Base-by-base conservation (phyloP, 1,140 invertebrate species). In the Acromyrmex echinatior region DNA sequence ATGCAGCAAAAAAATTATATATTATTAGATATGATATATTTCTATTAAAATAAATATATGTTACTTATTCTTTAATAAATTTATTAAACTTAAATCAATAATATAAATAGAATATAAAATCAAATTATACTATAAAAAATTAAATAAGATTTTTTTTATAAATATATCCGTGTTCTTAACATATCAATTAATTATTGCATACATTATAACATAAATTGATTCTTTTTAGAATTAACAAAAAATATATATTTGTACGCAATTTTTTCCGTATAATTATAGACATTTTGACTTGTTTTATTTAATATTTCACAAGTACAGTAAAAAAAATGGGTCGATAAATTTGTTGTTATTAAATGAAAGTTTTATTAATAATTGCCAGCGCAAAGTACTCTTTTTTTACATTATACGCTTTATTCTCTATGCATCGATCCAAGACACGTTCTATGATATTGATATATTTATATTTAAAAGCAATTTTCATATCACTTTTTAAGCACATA, bases 391-490 rank as follows among this genome's bases (percentile, higher is more conserved):
- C 35, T 35, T 82, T 58, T n/a, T 60, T 16, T n/a, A 84, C 18
- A 51, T 12, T 60, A 0, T 81, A 58, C 18, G n/a, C 60, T 66
- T 53, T 56, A 28, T 53, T 86, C 7, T 65, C 14, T 10, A 14
- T 35, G 35, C n/a, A 86, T 79, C 68, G 45, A 82, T 51, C 21
- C 58, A 60, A 68, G 5, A 70, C 53, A 63, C 60, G 12, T 51
- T 10, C 66, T 25, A 39, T 10, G 45, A 39, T 70, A 25, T 39
- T 28, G 60, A 74, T 71, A 56, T 39, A 31, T 0, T 4, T 45
- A 45, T 12, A 45, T 66, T 31, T 16, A 51, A 0, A 51, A 66
- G 28, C 62, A 65, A 51, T 77, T 45, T 73, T 82, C 21, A 53
- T 62, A 1, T 62, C 21, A 63, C 25, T 28, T 65, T 68, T 70